Conservation (phyloP, 1,140 invertebrate species). For the Tachypleus tridentatus region DNA sequence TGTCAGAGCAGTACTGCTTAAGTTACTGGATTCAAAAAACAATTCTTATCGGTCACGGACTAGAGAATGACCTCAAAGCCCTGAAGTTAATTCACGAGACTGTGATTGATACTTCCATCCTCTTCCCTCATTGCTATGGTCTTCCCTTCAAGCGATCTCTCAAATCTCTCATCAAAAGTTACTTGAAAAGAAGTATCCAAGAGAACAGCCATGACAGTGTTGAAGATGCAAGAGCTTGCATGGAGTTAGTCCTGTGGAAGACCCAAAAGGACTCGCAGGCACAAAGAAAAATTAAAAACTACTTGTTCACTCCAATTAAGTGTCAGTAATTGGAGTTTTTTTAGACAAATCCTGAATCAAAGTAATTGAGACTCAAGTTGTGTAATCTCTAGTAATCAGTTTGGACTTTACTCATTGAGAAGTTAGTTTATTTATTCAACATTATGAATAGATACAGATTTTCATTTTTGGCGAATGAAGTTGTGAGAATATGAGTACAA, state of each 20-base stretch:
- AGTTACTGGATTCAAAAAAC: constrained; percentile 77
- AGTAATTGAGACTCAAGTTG: too few relatives aligned
- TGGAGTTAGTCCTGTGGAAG: constrained; percentile 63
- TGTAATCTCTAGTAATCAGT: too few relatives aligned
- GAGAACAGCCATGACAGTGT: constrained; percentile 79
- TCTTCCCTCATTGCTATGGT: constrained; percentile 89
- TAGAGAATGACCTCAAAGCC: constrained; percentile 91
- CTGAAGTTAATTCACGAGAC: constrained; percentile 81
- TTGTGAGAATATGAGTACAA: too few relatives aligned
- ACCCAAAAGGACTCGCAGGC: neutral
- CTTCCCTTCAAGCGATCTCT: constrained; percentile 80
- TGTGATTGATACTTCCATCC: constrained; percentile 83
- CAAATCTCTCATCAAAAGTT: constrained; percentile 69
- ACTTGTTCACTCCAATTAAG: too few relatives aligned
- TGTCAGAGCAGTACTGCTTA: constrained; percentile 77
- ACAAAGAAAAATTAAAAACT: too few relatives aligned
- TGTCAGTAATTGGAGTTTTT: too few relatives aligned
- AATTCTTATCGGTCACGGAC: constrained; percentile 89
- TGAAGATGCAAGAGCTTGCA: constrained; percentile 70
- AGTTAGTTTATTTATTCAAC: too few relatives aligned
- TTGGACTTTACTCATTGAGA: too few relatives aligned
- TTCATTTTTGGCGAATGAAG: too few relatives aligned
- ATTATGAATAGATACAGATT: too few relatives aligned
- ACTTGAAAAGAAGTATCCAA: constrained; percentile 86
- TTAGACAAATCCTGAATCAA: too few relatives aligned